phyloP scores from a whole-genome alignment of 2,113 vertebrate genomes.

The Furnarius figulus region DNA sequence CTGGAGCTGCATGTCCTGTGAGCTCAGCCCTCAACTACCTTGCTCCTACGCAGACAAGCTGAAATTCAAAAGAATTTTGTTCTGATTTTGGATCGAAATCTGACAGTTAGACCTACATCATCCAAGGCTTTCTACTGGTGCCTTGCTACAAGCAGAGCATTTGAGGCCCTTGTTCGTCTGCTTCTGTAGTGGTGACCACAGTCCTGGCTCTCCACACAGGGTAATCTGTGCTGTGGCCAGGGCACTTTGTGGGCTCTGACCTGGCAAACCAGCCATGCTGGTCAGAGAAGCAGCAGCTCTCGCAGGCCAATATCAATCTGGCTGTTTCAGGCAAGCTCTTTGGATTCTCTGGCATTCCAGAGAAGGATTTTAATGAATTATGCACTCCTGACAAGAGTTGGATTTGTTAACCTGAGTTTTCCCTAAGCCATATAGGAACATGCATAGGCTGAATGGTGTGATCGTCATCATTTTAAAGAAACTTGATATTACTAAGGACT shows the following conservation, averaged over 20 bases:
- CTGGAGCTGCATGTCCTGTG: not conserved
- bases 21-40: not conserved
- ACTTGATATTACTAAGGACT: not conserved
- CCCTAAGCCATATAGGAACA: not conserved
- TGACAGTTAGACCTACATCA: not conserved
- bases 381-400: not conserved
- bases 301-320: not conserved
- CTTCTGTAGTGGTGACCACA: not conserved
- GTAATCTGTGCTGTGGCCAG: too few relatives aligned
- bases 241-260: not conserved
- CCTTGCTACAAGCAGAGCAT: not conserved
- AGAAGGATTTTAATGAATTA: not conserved
- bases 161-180: not conserved
- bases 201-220: too few relatives aligned
- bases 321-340: not conserved
- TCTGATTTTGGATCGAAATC: not conserved
- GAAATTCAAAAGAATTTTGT: not conserved
- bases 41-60: not conserved
- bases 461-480: not conserved
- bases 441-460: accelerated
- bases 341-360: not conserved
- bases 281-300: not conserved
- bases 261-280: not conserved
- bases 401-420: not conserved
- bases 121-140: not conserved